Percentiles rank a stretch among this genome's conserved stretches.
These are phyloP conservation scores for Eudemis profundana DNA, from an alignment of 2,888 invertebrate species.

Conservation along the genomic window DNA sequence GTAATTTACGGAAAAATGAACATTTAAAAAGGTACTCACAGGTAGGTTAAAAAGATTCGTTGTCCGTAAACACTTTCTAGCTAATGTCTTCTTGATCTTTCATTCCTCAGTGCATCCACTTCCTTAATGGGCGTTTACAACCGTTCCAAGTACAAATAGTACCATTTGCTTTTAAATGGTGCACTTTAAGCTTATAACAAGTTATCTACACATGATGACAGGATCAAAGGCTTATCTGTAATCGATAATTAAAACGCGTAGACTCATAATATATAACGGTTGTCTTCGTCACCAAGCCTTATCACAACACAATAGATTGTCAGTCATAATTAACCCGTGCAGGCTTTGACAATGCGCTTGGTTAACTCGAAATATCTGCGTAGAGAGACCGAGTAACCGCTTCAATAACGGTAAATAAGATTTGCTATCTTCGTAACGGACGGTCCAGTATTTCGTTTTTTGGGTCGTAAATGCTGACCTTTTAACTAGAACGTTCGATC, in stretches of 20 bases:
- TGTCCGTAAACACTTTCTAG: constrained; percentile 31
- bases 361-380: constrained; percentile 17
- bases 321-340: constrained; percentile 40
- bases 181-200: constrained; percentile 13
- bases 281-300: constrained; percentile 34
- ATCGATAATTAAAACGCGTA: constrained; percentile 38
- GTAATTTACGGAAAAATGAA: constrained; percentile 38
- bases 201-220: constrained; percentile 15
- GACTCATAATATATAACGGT: constrained; percentile 40
- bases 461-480: constrained; percentile 44
- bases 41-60: constrained; percentile 12
- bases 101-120: constrained; percentile 20
- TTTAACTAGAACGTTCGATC: constrained; percentile 45
- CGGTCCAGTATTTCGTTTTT: constrained; percentile 43
- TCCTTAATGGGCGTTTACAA: constrained; percentile 29
- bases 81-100: constrained; percentile 41
- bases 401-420: constrained; percentile 42
- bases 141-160: constrained; percentile 14
- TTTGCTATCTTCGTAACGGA: constrained; percentile 42
- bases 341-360: constrained; percentile 40
- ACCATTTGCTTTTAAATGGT: constrained; percentile 28
- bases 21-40: constrained; percentile 30
- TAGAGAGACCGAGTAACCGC: constrained; percentile 28
- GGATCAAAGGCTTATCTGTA: constrained; percentile 22
- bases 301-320: constrained; percentile 38